Evolutionary conservation across 2,888 invertebrate genomes (phyloP).

Genomic region (Lasioglossum morio): DNA sequence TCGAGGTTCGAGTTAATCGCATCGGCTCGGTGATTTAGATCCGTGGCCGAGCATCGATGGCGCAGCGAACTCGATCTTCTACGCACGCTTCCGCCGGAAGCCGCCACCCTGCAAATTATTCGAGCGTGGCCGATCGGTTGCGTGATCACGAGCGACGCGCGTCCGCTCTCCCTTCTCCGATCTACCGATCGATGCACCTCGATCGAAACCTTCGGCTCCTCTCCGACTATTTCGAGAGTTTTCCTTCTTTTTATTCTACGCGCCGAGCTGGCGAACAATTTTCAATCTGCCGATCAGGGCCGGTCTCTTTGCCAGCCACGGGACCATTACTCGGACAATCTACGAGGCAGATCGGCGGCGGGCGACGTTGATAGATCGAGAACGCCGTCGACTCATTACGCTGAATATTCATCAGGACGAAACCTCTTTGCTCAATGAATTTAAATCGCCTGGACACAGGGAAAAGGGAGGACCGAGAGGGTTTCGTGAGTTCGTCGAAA

Average conservation of each 20-base stretch:
- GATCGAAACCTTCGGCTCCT: neutral
- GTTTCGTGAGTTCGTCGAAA: constrained; percentile 39
- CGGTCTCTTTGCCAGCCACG: constrained; percentile 18
- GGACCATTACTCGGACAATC: constrained; percentile 44
- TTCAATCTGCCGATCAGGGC: neutral
- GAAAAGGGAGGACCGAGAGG: constrained; percentile 1
- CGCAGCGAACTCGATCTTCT: constrained; percentile 65
- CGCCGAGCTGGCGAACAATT: neutral
- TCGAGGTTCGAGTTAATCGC: constrained; percentile 58
- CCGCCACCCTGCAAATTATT: constrained; percentile 76
- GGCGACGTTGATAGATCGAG: constrained; percentile 58
- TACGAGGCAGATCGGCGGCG: constrained; percentile 39
- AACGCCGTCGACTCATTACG: constrained; percentile 58
- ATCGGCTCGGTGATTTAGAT: constrained; percentile 61
- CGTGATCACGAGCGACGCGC: constrained; percentile 64
- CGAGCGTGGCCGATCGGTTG: constrained; percentile 70
- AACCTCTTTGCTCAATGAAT: constrained; percentile 64
- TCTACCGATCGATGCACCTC: constrained; percentile 11
- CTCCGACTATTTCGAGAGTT: neutral
- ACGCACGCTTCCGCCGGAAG: constrained; percentile 73
- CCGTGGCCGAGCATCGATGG: constrained; percentile 54
- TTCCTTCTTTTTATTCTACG: neutral
- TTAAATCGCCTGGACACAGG: constrained; percentile 59
- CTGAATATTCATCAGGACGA: constrained; percentile 74
- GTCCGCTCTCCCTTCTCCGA: constrained; percentile 46